Conservation (phyloP, 2,797 vertebrate genomes). For the Danio tinwini region DNA sequence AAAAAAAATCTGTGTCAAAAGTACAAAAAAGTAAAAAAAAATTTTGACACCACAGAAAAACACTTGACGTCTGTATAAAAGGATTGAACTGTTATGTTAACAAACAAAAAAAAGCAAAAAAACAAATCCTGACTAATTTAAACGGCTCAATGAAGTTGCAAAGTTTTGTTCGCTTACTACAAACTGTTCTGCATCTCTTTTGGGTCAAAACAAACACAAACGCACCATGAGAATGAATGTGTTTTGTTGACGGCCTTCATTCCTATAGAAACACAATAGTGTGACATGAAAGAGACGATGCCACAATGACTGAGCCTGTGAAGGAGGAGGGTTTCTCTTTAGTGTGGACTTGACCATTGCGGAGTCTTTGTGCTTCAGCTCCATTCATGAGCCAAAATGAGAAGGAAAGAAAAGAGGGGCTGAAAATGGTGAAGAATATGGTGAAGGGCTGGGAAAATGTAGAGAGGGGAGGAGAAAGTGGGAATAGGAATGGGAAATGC, state of each 20-base stretch:
- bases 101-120: too few relatives aligned
- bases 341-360: slow-evolving; percentile 27
- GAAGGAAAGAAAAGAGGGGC: slow-evolving; percentile 7
- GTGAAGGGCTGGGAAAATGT: slow-evolving; percentile 15
- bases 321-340: slow-evolving; percentile 35
- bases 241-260: slow-evolving; percentile 25
- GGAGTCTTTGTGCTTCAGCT: slow-evolving; percentile 20
- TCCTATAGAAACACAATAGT: slow-evolving; percentile 43
- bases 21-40: too few relatives aligned
- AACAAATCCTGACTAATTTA: too few relatives aligned
- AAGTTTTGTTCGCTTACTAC: too few relatives aligned
- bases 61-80: too few relatives aligned
- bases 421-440: not conserved
- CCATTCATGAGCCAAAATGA: not conserved
- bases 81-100: too few relatives aligned
- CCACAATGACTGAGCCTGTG: not conserved
- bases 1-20: too few relatives aligned
- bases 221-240: not conserved
- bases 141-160: too few relatives aligned
- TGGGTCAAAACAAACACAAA: too few relatives aligned
- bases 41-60: too few relatives aligned
- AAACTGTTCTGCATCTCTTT: too few relatives aligned
- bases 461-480: not conserved
- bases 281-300: slow-evolving; percentile 6
- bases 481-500: slow-evolving; percentile 11